These are phyloP conservation scores for Okapia johnstoni DNA, from an alignment of 2,113 vertebrate genomes.

Conservation along the genomic window DNA sequence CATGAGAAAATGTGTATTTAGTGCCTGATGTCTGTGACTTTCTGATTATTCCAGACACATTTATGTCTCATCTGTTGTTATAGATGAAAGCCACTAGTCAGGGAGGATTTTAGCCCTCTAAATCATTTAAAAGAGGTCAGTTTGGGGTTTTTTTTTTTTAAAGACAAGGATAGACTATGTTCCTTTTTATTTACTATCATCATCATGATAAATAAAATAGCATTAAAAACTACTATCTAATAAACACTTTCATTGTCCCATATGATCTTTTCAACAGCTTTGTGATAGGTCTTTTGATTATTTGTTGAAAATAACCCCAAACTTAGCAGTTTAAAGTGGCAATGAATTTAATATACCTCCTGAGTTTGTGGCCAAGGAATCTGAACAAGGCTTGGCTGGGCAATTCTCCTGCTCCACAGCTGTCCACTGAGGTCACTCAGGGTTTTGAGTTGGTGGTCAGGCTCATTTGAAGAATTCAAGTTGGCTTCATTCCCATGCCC, in stretches of 20 bases:
- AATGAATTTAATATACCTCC: not conserved
- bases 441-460: not conserved
- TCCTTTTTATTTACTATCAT: not conserved
- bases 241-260: not conserved
- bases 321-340: not conserved
- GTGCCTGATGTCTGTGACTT: not conserved
- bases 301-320: conserved; percentile 21
- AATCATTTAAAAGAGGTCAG: not conserved
- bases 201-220: not conserved
- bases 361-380: not conserved
- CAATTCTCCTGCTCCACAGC: not conserved
- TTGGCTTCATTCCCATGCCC: not conserved
- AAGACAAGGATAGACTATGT: not conserved
- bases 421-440: not conserved
- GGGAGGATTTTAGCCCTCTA: not conserved
- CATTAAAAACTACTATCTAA: conserved; percentile 11
- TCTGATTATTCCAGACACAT: not conserved
- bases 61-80: not conserved
- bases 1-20: not conserved
- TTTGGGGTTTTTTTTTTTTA: not conserved
- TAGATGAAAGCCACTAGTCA: not conserved
- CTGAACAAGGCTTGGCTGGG: not conserved
- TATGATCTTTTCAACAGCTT: conserved; percentile 21
- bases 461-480: not conserved
- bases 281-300: not conserved